Evolutionary conservation across 1,140 invertebrate species (phyloP).

Genomic region (Zophobas morio): DNA sequence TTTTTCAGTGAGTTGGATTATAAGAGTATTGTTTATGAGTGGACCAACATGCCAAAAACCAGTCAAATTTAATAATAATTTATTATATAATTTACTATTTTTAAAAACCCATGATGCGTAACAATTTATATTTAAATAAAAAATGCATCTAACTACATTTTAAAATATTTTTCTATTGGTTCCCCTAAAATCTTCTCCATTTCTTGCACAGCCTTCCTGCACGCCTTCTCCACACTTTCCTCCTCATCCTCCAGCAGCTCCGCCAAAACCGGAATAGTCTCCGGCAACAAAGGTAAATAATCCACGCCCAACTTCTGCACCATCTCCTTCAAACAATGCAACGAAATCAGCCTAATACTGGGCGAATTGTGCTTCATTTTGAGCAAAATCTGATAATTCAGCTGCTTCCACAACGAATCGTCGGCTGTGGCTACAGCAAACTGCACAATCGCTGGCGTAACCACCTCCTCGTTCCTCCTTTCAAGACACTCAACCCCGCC

Average conservation of each 20-base stretch:
- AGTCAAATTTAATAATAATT: too few relatives aligned
- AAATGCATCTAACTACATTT: constrained; percentile 55
- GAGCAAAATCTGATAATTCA: constrained; percentile 91
- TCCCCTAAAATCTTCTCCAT: constrained; percentile 88
- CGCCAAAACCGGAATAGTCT: constrained; percentile 87
- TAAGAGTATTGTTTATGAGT: constrained; percentile 24
- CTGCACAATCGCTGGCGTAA: constrained; percentile 85
- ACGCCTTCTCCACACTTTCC: constrained; percentile 80
- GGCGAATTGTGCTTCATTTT: constrained; percentile 86
- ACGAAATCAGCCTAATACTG: constrained; percentile 73
- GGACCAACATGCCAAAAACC: background rate
- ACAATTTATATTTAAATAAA: too few relatives aligned
- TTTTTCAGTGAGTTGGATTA: constrained; percentile 9
- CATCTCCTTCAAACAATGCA: constrained; percentile 79
- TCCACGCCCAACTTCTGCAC: constrained; percentile 85
- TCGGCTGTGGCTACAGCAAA: constrained; percentile 87
- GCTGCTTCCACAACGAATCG: constrained; percentile 88
- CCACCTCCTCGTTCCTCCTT: constrained; percentile 73
- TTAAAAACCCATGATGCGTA: too few relatives aligned
- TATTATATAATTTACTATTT: too few relatives aligned
- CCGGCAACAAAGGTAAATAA: constrained; percentile 84
- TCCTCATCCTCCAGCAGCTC: constrained; percentile 90
- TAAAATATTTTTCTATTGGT: constrained; percentile 88
- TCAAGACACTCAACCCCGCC: constrained; percentile 75
- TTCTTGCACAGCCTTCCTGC: constrained; percentile 81